phyloP scores from a whole-genome alignment of 2,113 vertebrate species.

The Todiramphus chloris region DNA sequence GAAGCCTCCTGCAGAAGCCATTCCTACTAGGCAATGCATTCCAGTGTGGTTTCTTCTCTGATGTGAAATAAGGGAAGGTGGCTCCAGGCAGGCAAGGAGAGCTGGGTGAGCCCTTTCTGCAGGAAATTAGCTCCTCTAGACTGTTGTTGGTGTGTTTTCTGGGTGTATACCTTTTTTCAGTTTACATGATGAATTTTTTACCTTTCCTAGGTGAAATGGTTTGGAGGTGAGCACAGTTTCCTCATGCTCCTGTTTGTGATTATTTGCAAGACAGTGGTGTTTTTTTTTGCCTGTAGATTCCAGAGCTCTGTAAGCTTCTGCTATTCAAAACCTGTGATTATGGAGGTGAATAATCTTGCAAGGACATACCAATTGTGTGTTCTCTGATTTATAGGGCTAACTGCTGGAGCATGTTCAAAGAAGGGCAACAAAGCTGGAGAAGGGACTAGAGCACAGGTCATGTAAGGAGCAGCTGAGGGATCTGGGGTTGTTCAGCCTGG shows the following conservation, averaged over 20 bases:
- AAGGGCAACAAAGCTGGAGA: too few species aligned
- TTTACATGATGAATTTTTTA: not conserved
- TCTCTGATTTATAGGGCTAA: not conserved
- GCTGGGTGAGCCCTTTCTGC: not conserved
- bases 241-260: not conserved
- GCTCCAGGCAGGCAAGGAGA: not conserved
- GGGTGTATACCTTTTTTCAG: not conserved
- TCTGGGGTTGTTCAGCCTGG: too few species aligned
- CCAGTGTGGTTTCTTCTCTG: not conserved
- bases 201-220: not conserved
- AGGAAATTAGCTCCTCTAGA: not conserved
- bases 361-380: not conserved
- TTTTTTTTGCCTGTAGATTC: not conserved
- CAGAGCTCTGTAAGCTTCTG: not conserved
- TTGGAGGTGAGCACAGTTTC: not conserved
- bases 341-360: not conserved
- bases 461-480: too few species aligned
- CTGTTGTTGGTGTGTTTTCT: not conserved
- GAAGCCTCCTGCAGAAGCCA: not conserved
- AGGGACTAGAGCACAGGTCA: too few species aligned
- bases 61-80: not conserved
- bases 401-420: too few species aligned
- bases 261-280: not conserved
- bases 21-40: not conserved
- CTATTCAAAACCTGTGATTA: not conserved